A percentile compares a stretch with the other conserved stretches of the same genome.
These are phyloP conservation scores for Brotula barbata DNA, from an alignment of 2,797 vertebrate genomes.

Conservation along the genomic window DNA sequence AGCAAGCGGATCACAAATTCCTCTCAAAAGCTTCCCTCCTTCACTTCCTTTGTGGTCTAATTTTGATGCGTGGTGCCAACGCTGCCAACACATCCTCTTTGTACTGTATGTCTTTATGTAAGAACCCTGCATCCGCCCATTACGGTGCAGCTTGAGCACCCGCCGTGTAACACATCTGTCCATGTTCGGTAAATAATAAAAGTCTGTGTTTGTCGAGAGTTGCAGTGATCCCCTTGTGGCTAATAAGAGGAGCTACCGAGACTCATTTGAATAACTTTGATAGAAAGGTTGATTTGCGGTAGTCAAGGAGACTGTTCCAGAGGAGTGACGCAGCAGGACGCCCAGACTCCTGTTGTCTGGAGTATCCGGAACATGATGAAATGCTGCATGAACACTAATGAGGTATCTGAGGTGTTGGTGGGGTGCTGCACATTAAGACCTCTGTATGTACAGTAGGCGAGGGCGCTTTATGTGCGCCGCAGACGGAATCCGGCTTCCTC, in stretches of 20 bases:
- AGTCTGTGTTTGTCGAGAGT: constrained; percentile 16
- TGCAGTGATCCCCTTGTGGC: constrained; percentile 6
- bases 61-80: constrained; percentile 51
- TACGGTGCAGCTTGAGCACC: constrained; percentile 39
- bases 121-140: constrained; percentile 46
- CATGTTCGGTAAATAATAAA: constrained; percentile 35
- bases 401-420: constrained; percentile 44
- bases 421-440: constrained; percentile 19
- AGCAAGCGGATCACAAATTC: constrained; percentile 63
- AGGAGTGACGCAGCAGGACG: not conserved
- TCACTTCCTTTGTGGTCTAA: constrained; percentile 40
- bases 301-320: constrained; percentile 16
- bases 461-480: constrained; percentile 19
- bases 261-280: constrained; percentile 7
- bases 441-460: not conserved
- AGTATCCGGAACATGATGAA: not conserved
- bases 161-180: constrained; percentile 43
- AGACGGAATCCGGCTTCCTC: constrained; percentile 39
- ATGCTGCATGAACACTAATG: constrained; percentile 49
- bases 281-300: constrained; percentile 2
- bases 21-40: constrained; percentile 55
- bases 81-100: constrained; percentile 59
- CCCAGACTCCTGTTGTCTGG: not conserved
- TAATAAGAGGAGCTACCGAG: not conserved
- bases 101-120: constrained; percentile 57